phyloP scores from a whole-genome alignment of 2,113 vertebrate genomes.

The Spilogale gracilis region DNA sequence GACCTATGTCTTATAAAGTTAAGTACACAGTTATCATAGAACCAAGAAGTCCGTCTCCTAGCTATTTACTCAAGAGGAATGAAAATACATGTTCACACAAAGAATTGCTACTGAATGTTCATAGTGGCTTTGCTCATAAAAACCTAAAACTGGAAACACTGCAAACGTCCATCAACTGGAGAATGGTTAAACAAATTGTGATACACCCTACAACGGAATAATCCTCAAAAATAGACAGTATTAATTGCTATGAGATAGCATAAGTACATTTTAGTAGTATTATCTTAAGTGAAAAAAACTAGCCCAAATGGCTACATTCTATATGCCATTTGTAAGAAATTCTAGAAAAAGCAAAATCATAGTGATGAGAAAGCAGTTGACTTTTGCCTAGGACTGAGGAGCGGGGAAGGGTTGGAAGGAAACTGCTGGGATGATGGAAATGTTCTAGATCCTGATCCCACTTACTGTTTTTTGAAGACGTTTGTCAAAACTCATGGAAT shows the following conservation, averaged over 20 bases:
- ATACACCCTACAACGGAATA: not conserved
- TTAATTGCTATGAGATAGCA: not conserved
- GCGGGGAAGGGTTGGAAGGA: not conserved
- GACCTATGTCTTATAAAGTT: not conserved
- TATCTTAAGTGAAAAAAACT: not conserved
- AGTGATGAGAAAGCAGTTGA: not conserved
- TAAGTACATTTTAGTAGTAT: not conserved
- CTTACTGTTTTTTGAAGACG: not conserved
- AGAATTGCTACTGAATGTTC: not conserved
- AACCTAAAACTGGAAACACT: not conserved
- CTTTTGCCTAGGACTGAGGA: not conserved
- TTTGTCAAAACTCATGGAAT: not conserved
- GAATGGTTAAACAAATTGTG: not conserved
- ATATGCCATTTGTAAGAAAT: not conserved
- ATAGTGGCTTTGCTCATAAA: not conserved
- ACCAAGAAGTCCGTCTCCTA: not conserved
- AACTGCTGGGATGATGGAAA: not conserved
- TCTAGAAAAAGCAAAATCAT: not conserved
- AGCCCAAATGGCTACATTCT: not conserved
- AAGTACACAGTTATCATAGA: not conserved
- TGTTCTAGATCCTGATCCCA: not conserved
- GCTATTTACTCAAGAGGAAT: not conserved
- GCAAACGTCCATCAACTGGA: not conserved
- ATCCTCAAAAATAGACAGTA: not conserved
- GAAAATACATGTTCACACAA: not conserved